phyloP scores from a whole-genome alignment of 2,888 invertebrate species.

The Rhorus exstirpatorius region DNA sequence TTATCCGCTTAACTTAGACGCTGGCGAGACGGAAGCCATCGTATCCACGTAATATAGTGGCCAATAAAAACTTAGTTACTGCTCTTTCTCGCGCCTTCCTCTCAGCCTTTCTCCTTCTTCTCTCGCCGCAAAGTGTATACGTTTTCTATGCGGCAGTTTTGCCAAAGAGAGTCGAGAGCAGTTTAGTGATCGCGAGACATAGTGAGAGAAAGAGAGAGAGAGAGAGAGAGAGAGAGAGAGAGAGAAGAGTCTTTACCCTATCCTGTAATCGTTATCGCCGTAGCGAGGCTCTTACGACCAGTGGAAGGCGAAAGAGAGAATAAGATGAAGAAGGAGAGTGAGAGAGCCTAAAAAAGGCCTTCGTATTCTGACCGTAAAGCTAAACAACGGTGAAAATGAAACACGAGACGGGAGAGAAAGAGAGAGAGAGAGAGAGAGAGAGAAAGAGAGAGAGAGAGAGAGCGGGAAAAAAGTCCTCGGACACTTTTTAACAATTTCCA shows the following conservation, averaged over 20 bases:
- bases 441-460: conserved; percentile 3
- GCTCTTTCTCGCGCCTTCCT: conserved; percentile 72
- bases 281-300: conserved; percentile 23
- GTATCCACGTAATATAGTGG: conserved; percentile 82
- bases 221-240: conserved; percentile 9
- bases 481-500: conserved; percentile 82
- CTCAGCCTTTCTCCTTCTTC: conserved; percentile 42
- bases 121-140: conserved; percentile 44
- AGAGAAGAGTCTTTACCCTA: conserved; percentile 49
- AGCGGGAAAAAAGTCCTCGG: conserved; percentile 48
- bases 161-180: conserved; percentile 30
- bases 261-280: conserved; percentile 66
- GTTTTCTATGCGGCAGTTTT: conserved; percentile 39
- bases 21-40: conserved; percentile 84
- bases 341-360: conserved; percentile 49
- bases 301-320: conserved; percentile 21
- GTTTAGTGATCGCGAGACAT: conserved; percentile 21
- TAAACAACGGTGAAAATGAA: conserved; percentile 69
- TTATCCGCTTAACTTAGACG: conserved; percentile 84
- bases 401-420: not conserved
- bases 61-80: conserved; percentile 85
- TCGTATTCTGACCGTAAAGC: conserved; percentile 62
- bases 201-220: not conserved
- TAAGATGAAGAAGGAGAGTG: conserved; percentile 33
- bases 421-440: not conserved